Evolutionary conservation across 2,113 vertebrate genomes (phyloP).

Genomic region (Lepisosteus oculatus): DNA sequence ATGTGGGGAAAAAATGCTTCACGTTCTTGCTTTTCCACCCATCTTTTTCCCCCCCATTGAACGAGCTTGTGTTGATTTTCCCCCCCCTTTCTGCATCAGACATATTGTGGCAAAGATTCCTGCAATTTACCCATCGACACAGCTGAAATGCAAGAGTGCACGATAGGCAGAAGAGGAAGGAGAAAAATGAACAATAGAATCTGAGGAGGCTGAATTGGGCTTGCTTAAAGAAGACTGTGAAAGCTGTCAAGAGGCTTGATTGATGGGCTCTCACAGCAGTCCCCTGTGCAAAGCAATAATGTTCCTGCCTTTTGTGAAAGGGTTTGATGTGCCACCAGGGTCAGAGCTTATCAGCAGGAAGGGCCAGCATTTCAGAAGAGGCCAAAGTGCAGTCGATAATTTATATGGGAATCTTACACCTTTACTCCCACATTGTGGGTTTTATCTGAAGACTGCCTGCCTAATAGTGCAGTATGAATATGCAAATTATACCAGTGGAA

Average conservation of each 20-base stretch:
- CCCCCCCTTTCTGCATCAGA: too few species aligned
- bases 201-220: slow-evolving; percentile 56
- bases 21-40: too few species aligned
- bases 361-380: slow-evolving; percentile 59
- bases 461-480: background rate
- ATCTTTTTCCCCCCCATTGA: too few species aligned
- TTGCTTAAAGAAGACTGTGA: slow-evolving; percentile 55
- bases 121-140: too few species aligned
- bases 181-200: slow-evolving; percentile 51
- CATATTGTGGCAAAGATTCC: too few species aligned
- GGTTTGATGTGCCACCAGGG: slow-evolving; percentile 65
- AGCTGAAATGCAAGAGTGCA: too few species aligned
- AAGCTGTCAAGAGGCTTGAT: slow-evolving; percentile 64
- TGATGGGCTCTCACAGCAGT: slow-evolving; percentile 56
- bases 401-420: slow-evolving; percentile 58
- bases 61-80: too few species aligned
- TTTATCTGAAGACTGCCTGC: slow-evolving; percentile 7
- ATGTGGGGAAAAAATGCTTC: too few species aligned
- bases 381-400: slow-evolving; percentile 64
- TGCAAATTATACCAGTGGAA: background rate
- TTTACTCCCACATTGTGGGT: slow-evolving; percentile 30
- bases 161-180: background rate
- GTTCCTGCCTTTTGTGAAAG: slow-evolving; percentile 56
- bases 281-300: slow-evolving; percentile 60
- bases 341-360: slow-evolving; percentile 65